Base-by-base conservation (phyloP, 2,888 invertebrate genomes). In the Lithophane ornitopus region DNA sequence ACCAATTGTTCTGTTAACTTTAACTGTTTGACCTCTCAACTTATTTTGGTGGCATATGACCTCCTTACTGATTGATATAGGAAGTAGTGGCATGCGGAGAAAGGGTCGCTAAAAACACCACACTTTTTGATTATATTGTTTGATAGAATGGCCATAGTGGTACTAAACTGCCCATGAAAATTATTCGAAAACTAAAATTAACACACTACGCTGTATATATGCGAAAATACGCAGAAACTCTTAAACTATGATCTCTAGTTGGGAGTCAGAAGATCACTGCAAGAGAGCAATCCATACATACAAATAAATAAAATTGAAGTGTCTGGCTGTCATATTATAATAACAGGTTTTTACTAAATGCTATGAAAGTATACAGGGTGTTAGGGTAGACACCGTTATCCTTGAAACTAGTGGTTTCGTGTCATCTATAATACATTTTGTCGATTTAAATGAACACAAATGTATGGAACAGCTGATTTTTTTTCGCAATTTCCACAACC, bases 11-110 rank as follows among this genome's bases (percentile, higher is more conserved):
- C 44, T 63, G 59, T 66, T 78, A 77, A 66, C 9, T 28, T 71
- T 56, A 68, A 70, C 63, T 46, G 9, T 66, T 82, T 78, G 73
- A 78, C 78, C 81, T 81, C 44, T 73, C 4, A 9, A 56, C 63
- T 14, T 19, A 41, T 11, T 68, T 74, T 56, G 4, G 22, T 54
- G 46, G 44, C 56, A 9, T 44, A 39, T 61, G 80, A 44, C 67
- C 65, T 76, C 46, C 41, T 56, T 0, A n/a, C 14, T 58, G 41
- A 67, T 66, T 61, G 76, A 12, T 76, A 34, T 61, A 70, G 70
- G 80, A 80, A 61, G 70, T 65, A 22, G 56, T 65, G 59, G 12
- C n/a, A 28, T 34, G 9, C 6, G 62, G 34, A 41, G 54, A 54
- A 72, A 39, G 63, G 56, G 44, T 54, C n/a, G 56, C 12, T 44